Conservation (phyloP, 2,888 invertebrate genomes). For the Priapulus caudatus region DNA sequence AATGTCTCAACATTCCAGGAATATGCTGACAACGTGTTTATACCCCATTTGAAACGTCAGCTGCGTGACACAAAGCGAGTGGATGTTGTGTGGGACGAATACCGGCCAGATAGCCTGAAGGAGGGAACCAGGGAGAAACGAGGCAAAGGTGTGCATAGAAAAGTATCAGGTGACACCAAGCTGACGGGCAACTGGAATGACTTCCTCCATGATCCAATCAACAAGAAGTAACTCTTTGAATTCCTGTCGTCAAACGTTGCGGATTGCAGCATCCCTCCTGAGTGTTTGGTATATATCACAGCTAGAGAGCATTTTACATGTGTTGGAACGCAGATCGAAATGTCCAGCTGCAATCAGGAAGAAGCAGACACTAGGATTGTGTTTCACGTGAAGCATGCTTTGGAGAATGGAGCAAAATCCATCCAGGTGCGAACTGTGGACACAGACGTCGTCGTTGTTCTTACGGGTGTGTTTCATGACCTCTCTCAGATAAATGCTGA, state of each 20-base stretch:
- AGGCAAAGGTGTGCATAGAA: slow-evolving; percentile 16
- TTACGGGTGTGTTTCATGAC: background rate
- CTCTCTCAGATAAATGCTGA: no score
- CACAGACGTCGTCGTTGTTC: slow-evolving; percentile 6
- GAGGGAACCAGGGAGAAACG: slow-evolving; percentile 16
- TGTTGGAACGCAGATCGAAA: slow-evolving; percentile 6
- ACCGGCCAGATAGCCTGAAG: slow-evolving; percentile 18
- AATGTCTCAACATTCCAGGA: no score
- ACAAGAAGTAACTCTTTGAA: slow-evolving; percentile 15
- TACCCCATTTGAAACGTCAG: no score
- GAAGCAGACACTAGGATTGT: slow-evolving; percentile 12
- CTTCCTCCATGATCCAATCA: slow-evolving; percentile 12
- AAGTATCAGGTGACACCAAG: slow-evolving; percentile 8
- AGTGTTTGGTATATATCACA: no score
- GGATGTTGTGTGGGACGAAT: no score
- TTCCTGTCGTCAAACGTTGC: slow-evolving; percentile 10
- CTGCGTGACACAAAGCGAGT: slow-evolving; percentile 11
- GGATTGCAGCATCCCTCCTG: no score
- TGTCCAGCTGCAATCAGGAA: slow-evolving; percentile 10
- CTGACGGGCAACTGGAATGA: slow-evolving; percentile 16
- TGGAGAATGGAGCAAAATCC: slow-evolving; percentile 5
- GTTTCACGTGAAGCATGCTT: slow-evolving; percentile 8
- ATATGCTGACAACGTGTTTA: no score
- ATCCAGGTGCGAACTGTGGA: no score
- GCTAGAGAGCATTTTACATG: slow-evolving; percentile 8